Evolutionary conservation across 2,888 invertebrate genomes (phyloP), one percentile per base, ranked within the genome.

Genomic region (Sesia bembeciformis): DNA sequence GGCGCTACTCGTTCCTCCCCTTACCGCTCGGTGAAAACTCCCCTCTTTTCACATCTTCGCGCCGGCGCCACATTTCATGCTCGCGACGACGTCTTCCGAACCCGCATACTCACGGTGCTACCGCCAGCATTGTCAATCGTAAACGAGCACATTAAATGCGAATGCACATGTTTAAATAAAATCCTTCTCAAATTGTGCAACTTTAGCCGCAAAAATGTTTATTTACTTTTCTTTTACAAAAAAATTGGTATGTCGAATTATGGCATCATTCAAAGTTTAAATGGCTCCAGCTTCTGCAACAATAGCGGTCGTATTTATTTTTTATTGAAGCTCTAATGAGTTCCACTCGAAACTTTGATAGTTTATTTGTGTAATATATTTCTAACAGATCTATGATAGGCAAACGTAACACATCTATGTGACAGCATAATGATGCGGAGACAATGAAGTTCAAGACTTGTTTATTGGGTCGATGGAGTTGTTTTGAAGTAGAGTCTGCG

Each of bases 381-480:
- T 76, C 69, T 72, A 74, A 74, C 67, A 77, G 76, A 80, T 79
- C 78, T 82, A 81, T 81, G 83, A 82, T 72, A 70, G 76, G 70
- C 67, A 66, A 68, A 68, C 70, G 71, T 71, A 74, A 71, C 74
- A 73, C 75, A 73, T 78, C 73, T 72, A 74, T 72, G 74, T 81
- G 81, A 80, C 78, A 78, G 79, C 72, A 76, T 84, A 82, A 83
- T 81, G 76, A 77, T 77, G 68, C 68, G 68, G 78, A 82, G 81
- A 85, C 86, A 87, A 87, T 86, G 84, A 84, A 79, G 76, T 78
- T 80, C 76, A 80, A 84, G 84, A 83, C 86, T 85, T 84, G 84
- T 85, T 87, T 86, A 86, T 86, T 81, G 79, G 81, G 77, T 76
- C 70, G 80, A 85, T 85, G 84, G 86, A 87, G 86, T 84, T 81